phyloP scores from a whole-genome alignment of 2,113 vertebrate species.

The Paralichthys olivaceus region DNA sequence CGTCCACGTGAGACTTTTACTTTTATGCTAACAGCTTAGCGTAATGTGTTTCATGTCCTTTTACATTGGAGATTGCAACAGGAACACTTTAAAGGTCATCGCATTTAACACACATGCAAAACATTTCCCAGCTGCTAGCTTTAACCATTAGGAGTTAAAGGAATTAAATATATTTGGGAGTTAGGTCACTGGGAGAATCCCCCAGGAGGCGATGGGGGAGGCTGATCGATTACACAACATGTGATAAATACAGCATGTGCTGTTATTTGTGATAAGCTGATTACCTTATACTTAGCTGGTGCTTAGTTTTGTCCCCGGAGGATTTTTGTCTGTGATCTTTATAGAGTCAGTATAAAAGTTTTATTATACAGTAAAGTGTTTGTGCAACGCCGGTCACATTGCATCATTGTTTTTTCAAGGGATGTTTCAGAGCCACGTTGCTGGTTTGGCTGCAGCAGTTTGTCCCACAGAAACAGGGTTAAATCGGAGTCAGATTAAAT shows the following conservation, averaged over 20 bases:
- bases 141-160: constrained; percentile 42
- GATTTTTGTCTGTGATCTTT: constrained; percentile 13
- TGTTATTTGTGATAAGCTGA: constrained; percentile 31
- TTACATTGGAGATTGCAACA: constrained; percentile 43
- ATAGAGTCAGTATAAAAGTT: constrained; percentile 9
- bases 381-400: constrained; percentile 1
- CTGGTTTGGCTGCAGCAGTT: background rate
- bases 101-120: constrained; percentile 22
- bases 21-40: constrained; percentile 61
- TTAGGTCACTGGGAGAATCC: constrained; percentile 30
- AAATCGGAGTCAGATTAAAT: background rate
- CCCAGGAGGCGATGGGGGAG: constrained; percentile 17
- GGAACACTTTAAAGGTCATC: constrained; percentile 43
- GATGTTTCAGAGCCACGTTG: background rate
- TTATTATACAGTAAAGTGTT: constrained; percentile 13
- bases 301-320: background rate
- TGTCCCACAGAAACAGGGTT: background rate
- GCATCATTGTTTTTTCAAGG: background rate
- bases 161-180: constrained; percentile 38
- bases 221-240: constrained; percentile 32
- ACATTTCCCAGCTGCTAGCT: constrained; percentile 41
- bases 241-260: constrained; percentile 19
- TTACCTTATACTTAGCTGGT: constrained; percentile 16
- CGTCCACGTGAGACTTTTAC: constrained; percentile 35
- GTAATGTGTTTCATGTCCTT: constrained; percentile 27